Conservation (phyloP, 2,797 vertebrate genomes). For the Poliocrania exsul region DNA sequence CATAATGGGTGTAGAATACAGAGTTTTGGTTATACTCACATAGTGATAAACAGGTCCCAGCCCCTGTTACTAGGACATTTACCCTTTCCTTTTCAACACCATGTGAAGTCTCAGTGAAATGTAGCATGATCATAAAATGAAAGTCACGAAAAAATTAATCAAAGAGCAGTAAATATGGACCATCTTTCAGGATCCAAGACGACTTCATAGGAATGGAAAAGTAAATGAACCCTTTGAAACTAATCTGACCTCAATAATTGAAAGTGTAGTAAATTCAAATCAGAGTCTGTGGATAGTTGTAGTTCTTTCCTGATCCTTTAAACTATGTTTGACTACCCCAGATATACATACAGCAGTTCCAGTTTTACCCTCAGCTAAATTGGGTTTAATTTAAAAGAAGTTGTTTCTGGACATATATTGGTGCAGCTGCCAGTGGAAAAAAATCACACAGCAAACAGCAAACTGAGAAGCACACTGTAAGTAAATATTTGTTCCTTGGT, state of each 20-base stretch:
- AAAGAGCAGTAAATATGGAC: background rate
- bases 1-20: too few species aligned
- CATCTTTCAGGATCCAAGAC: background rate
- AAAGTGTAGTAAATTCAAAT: background rate
- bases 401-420: background rate
- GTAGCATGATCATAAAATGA: background rate
- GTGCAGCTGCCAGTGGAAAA: background rate
- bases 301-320: background rate
- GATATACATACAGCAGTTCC: background rate
- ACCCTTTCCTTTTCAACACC: background rate
- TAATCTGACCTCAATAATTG: background rate
- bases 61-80: background rate
- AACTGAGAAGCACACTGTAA: constrained; percentile 14
- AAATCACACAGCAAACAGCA: background rate
- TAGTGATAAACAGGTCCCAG: too few species aligned
- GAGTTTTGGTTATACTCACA: too few species aligned
- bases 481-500: background rate
- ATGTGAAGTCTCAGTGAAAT: background rate
- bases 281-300: background rate
- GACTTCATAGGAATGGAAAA: background rate
- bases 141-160: background rate
- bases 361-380: background rate
- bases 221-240: background rate
- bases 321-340: background rate
- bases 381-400: background rate